phyloP scores from a whole-genome alignment of 1,140 invertebrate genomes.

The Yoshiicerus persimilis region DNA sequence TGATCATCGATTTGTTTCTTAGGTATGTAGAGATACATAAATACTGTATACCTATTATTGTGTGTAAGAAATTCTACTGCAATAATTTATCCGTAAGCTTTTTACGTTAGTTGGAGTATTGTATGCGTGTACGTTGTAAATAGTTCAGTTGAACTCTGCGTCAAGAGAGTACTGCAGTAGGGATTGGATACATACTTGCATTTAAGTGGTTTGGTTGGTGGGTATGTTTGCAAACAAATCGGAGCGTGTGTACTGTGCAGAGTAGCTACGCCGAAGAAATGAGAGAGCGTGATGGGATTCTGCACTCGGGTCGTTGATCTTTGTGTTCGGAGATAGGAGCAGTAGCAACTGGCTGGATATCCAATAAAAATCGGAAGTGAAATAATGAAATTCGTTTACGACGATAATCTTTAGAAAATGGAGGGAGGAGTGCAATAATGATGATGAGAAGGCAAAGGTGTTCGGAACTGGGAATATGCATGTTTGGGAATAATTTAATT shows the following conservation, averaged over 20 bases:
- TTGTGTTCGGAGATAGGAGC: neutral
- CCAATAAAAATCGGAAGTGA: neutral
- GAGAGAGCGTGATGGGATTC: neutral
- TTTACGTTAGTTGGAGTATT: no score
- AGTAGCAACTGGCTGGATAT: neutral
- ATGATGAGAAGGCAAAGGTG: neutral
- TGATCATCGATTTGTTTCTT: neutral
- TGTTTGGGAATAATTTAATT: neutral
- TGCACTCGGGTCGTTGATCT: neutral
- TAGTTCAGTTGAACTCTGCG: no score
- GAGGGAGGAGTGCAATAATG: neutral
- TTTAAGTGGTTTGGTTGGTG: neutral
- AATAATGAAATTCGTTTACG: neutral
- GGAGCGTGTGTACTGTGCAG: neutral
- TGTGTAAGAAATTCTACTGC: neutral
- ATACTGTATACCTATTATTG: no score
- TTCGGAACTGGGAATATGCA: neutral
- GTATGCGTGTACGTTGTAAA: no score
- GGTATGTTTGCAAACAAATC: neutral
- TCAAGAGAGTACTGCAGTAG: no score
- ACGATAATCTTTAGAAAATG: neutral
- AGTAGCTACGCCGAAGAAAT: neutral
- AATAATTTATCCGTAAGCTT: no score
- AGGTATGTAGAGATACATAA: no score
- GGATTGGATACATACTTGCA: neutral